These are phyloP conservation scores for Marronus borbonicus DNA, from an alignment of 2,888 invertebrate species.

Conservation along the genomic window DNA sequence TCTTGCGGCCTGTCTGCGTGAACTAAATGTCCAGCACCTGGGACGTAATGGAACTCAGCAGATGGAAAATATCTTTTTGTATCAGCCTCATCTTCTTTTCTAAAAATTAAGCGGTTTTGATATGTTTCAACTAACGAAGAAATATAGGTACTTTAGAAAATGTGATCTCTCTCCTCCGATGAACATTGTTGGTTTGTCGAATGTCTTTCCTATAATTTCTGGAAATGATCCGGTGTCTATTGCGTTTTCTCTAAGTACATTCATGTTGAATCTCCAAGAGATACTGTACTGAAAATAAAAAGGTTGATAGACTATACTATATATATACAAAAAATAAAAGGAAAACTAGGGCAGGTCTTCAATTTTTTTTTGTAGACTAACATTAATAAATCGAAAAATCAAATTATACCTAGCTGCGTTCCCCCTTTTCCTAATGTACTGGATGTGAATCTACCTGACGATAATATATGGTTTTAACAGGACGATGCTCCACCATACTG, in stretches of 20 bases:
- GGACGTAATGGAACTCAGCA: slow-evolving; percentile 24
- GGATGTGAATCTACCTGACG: too few species aligned
- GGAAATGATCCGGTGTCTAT: slow-evolving; percentile 80
- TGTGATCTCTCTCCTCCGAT: slow-evolving; percentile 87
- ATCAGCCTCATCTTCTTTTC: slow-evolving; percentile 5
- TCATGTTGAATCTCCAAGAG: slow-evolving; percentile 87
- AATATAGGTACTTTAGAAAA: slow-evolving; percentile 77
- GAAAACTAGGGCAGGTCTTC: too few species aligned
- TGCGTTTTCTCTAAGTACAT: slow-evolving; percentile 80
- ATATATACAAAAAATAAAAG: too few species aligned
- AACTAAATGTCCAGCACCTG: slow-evolving; percentile 34
- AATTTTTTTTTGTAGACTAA: too few species aligned
- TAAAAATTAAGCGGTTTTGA: not conserved
- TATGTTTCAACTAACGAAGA: too few species aligned
- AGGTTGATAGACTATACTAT: not conserved
- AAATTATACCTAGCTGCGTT: too few species aligned
- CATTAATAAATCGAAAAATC: too few species aligned
- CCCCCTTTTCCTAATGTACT: too few species aligned
- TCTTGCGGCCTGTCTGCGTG: slow-evolving; percentile 29
- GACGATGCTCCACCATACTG: too few species aligned
- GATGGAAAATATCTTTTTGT: slow-evolving; percentile 42
- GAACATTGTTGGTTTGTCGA: slow-evolving; percentile 82
- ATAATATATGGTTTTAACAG: too few species aligned
- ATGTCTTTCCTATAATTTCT: slow-evolving; percentile 62
- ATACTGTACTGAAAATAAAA: slow-evolving; percentile 67